Base-by-base conservation (phyloP, 2,797 vertebrate genomes). In the Acipenser transmontanus region DNA sequence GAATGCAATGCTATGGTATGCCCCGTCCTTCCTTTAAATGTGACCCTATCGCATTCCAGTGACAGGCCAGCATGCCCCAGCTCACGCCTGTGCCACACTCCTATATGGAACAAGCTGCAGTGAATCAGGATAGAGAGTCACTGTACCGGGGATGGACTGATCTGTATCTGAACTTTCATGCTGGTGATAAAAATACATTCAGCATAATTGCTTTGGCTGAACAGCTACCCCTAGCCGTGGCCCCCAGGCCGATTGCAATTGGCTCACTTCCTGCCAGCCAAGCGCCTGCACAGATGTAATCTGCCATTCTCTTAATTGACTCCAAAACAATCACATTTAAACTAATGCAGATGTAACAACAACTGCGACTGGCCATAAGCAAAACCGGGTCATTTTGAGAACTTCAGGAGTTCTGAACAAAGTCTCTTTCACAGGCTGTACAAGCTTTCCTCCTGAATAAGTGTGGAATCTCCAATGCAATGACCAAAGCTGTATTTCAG, bases 291-390 rank as follows among this genome's bases (percentile, higher is more conserved):
- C 7, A 52, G 47, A n/a, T 6, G 12, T 57, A 11, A n/a, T 54
- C 50, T 47, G 11, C 64, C 7, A 12, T 20, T 56, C 6, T 47
- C 8, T n/a, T 47, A 56, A 65, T 12, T n/a, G 34, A 20, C 11
- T 13, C 12, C 64, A 65, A 57, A 65, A 65, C 50, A 65, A 65
- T 56, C 64, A 65, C 4, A 6, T 12, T 65, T 65, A 48, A 56
- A 56, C 51, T 47, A 54, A 56, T 17, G 20, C 20, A 64, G 51
- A 64, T 54, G 49, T 51, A 47, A 57, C 51, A 57, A n/a, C 64
- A 65, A 54, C 64, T 48, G 11, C 10, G 14, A 11, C 12, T 47
- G 14, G 12, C 56, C 20, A 12, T 12, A 48, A 64, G 49, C 47
- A 57, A 65, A 57, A 11, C 34, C 20, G 50, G 17, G 50, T 64